Base-by-base conservation (phyloP, 1,140 invertebrate species). In the Plodia interpunctella region DNA sequence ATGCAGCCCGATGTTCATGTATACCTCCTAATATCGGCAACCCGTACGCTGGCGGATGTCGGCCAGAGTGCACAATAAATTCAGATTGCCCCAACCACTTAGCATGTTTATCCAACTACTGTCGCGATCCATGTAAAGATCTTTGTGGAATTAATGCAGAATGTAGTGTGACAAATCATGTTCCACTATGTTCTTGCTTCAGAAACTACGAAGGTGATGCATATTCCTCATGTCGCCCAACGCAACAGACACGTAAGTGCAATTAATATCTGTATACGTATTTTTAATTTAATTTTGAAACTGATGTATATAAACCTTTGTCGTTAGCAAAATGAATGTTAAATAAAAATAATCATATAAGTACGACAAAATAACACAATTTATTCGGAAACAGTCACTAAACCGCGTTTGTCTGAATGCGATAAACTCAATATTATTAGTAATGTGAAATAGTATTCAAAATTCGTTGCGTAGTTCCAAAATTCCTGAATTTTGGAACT, bases 11-110 rank as follows among this genome's bases (percentile, higher is more conserved):
- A 62, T 97, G 96, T 76, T 91, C 91, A 13, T 97, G 96, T 76
- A 95, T 96, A 73, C 95, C 95, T 62, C 96, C 96, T 0, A 96
- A 97, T 73, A 93, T 96, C 55, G 96, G 96, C 20, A 95, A 96
- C 90, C 94, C 94, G 0, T 95, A 95, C 68, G 91, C 91, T 3
- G 93, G 93, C 6, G 94, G 94, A 19, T 95, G 96, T 70, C 92
- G 94, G 60, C 95, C 96, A 0, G 96, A 97, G 80, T 97, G 96
- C 80, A 92, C 94, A 0, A 92, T 94, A 60, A 96, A 95, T 80
- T 92, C 94, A 0, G 96, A 98, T 68, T 98, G 97, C 83, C 91
- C 95, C 0, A 94, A 93, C 68, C 91, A 95, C 70, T 81, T 96
- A 49, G 94, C 95, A 30, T 98, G 97, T 83, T 90, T 97, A 30